Base-by-base conservation (phyloP, 2,888 invertebrate species). In the Homarus gammarus region DNA sequence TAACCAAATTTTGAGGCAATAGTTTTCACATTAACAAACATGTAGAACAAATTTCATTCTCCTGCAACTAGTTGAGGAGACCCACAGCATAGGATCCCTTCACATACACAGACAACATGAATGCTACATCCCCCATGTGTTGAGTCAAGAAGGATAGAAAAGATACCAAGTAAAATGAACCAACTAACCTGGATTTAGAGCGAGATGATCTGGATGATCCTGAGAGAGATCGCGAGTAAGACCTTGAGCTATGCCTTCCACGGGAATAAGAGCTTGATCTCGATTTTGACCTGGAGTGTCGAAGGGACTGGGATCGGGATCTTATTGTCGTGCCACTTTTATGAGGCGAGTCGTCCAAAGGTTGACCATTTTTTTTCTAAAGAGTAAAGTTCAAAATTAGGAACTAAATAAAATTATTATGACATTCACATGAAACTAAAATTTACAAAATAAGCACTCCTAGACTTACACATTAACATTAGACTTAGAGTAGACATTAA, bases 131-230 rank as follows among this genome's bases (percentile, higher is more conserved):
- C n/a, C n/a, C n/a, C n/a, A n/a, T n/a, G n/a, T n/a, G n/a, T n/a
- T n/a, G n/a, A n/a, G 44, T 6, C 44, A 49, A 49, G 44, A 49
- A 12, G n/a, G n/a, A 33, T 22, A 33, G 2, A 75, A 8, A 44
- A 75, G 1, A n/a, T 75, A 40, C 44, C 5, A 75, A n/a, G 27
- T 18, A 1, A 27, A 31, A 77, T 18, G 27, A 79, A 79, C 10
- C 12, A 56, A 33, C 82, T 82, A 3, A 89, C 88, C 88, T 89
- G 51, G 88, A 89, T 61, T 84, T 84, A 36, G 88, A 89, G 15
- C 78, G 68, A 27, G 88, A 89, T 22, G 88, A 89, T 12, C 83
- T 73, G n/a, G 88, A 88, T 6, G 88, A 89, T 5, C 56, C 56
- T 3, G 88, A 89, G 40, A 64, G 56, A 33, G 88, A 89, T 51